Evolutionary conservation across 2,888 invertebrate genomes (phyloP), one percentile per base, ranked within the genome.

Genomic region (Agrypnus murinus): DNA sequence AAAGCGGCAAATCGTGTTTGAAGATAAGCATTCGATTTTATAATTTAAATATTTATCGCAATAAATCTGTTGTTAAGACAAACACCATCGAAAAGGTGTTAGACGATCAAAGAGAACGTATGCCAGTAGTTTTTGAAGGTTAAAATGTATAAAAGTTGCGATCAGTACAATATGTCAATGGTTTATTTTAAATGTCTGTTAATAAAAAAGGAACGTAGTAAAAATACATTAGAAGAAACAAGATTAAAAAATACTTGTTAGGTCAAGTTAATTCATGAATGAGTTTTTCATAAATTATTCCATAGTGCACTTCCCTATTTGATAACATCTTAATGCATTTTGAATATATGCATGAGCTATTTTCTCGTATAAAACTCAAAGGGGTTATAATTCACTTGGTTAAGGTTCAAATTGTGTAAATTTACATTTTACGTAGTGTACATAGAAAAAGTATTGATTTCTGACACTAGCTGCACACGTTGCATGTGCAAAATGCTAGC

Each of bases 21-120:
- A 68, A 62, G 46, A 55, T 68, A 65, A 65, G 50, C 36, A 55
- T n/a, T 17, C 32, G 38, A 46, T 59, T 31, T 60, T 60, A 31
- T 53, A 40, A 17, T 53, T 62, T 68, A 71, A 71, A 71, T 71
- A 71, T 71, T 71, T 71, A 71, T 53, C 57, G 38, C 32, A 58
- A 50, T 34, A 65, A 64, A 57, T 50, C 38, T 48, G 31, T 31
- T 48, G 31, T 32, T 55, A 50, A 58, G 32, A 38, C 40, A 71
- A 68, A 65, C 67, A 67, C 40, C 58, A 63, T 48, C 36, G 46
- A 57, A 34, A 62, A 55, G 25, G 68, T 63, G 68, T 38, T 68
- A 57, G 45, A 36, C 10, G 68, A 68, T 68, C 68, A 68, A 68
- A 68, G 68, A 15, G 32, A 25, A 25, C 55, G 67, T 67, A 60